A percentile compares a stretch with the other conserved stretches of the same genome.
Conservation (phyloP, 2,888 invertebrate genomes). For the Caenorhabditis becei region DNA sequence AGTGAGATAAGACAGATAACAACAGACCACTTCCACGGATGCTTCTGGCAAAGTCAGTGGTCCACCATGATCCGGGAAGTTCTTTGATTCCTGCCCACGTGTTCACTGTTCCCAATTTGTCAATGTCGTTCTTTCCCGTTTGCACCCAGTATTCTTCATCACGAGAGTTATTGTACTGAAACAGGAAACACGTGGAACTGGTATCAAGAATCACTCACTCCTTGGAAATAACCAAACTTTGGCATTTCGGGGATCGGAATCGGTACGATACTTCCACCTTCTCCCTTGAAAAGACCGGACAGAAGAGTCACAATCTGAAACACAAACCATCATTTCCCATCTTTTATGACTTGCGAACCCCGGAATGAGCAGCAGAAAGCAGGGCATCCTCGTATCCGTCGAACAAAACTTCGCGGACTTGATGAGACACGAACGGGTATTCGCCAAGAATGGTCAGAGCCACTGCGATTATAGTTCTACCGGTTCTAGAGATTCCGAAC, state of each 20-base stretch:
- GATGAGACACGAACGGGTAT: conserved; percentile 72
- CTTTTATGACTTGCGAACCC: conserved; percentile 17
- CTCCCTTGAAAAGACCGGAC: conserved; percentile 60
- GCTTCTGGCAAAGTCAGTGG: conserved; percentile 63
- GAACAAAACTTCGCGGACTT: conserved; percentile 75
- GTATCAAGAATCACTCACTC: conserved; percentile 54
- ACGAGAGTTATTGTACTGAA: conserved; percentile 78
- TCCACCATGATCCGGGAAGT: conserved; percentile 76
- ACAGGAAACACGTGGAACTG: neutral
- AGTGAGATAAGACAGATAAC: neutral
- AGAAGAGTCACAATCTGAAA: conserved; percentile 60
- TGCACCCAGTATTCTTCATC: conserved; percentile 77
- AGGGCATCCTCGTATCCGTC: conserved; percentile 77
- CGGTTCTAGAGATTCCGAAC: conserved; percentile 64
- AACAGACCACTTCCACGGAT: conserved; percentile 75
- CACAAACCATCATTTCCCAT: neutral
- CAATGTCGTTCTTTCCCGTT: conserved; percentile 74
- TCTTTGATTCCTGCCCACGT: conserved; percentile 68
- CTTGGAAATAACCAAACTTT: conserved; percentile 75
- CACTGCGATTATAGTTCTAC: conserved; percentile 61
- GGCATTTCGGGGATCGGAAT: conserved; percentile 76
- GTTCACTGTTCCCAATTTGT: conserved; percentile 69
- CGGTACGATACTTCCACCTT: conserved; percentile 71
- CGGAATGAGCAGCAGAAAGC: conserved; percentile 72
- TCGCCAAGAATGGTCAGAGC: conserved; percentile 70